Conservation (phyloP, 92 coral and sea anemone species). For the Porites evermanni region DNA sequence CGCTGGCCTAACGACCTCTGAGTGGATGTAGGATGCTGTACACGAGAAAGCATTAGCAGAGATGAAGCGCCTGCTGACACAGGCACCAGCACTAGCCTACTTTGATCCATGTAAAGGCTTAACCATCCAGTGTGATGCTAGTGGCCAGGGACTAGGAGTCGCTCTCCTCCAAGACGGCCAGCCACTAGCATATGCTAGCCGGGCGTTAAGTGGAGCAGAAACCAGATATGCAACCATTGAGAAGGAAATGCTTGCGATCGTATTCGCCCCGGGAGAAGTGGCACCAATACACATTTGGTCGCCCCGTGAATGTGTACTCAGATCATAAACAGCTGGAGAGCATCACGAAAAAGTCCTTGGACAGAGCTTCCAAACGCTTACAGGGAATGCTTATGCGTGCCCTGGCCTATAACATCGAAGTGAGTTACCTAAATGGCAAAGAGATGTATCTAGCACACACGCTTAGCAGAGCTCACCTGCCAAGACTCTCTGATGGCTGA, state of each 20-base stretch:
- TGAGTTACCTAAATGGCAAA: too few relatives aligned
- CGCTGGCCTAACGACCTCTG: too few relatives aligned
- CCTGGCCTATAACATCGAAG: too few relatives aligned
- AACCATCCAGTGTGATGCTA: conserved; percentile 24
- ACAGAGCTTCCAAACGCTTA: too few relatives aligned
- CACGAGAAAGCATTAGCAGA: background rate
- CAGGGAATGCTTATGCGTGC: too few relatives aligned
- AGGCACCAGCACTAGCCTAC: conserved; percentile 26
- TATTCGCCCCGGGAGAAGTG: conserved; percentile 3
- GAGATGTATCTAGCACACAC: too few relatives aligned
- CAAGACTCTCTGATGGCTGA: too few relatives aligned
- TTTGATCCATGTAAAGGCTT: conserved; percentile 15
- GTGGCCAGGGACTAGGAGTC: conserved; percentile 33
- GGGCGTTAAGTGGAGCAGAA: conserved; percentile 8
- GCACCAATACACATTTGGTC: too few relatives aligned
- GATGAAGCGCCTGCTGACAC: conserved; percentile 13
- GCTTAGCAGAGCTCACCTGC: too few relatives aligned
- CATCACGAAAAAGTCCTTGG: too few relatives aligned
- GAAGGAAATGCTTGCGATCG: conserved; percentile 39
- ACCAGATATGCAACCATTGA: conserved; percentile 13
- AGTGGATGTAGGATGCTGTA: background rate
- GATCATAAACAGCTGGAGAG: too few relatives aligned
- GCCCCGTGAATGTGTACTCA: too few relatives aligned
- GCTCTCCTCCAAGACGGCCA: conserved; percentile 32
- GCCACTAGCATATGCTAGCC: conserved; percentile 31